Evolutionary conservation across 2,888 invertebrate species (phyloP).

Genomic region (Leucophenga montana): DNA sequence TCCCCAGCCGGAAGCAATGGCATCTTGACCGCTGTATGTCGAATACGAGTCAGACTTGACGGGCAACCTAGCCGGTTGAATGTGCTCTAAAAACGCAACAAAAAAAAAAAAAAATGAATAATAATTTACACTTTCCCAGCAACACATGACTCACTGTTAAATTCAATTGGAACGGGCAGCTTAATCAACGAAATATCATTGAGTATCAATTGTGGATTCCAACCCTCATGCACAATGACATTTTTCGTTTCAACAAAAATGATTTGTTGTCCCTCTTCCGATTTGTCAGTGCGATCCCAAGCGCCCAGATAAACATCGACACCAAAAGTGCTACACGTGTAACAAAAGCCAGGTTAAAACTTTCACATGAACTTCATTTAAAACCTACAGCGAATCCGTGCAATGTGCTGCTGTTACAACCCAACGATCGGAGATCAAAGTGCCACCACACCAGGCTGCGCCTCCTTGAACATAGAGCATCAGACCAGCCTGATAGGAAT

Average conservation of each 20-base stretch:
- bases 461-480: constrained; percentile 45
- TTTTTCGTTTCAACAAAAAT: constrained; percentile 49
- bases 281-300: constrained; percentile 53
- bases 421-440: constrained; percentile 63
- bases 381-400: constrained; percentile 50
- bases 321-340: constrained; percentile 45
- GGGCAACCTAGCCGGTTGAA: constrained; percentile 61
- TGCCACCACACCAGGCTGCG: constrained; percentile 68
- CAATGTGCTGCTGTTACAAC: constrained; percentile 71
- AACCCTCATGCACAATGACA: constrained; percentile 70
- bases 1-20: constrained; percentile 69
- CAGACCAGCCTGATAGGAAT: constrained; percentile 67
- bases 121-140: neutral
- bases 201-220: constrained; percentile 58
- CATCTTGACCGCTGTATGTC: constrained; percentile 53
- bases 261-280: constrained; percentile 57
- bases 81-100: constrained; percentile 42
- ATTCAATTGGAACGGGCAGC: constrained; percentile 66
- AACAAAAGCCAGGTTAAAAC: neutral
- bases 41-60: constrained; percentile 38
- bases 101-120: neutral
- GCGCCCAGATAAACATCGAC: constrained; percentile 66
- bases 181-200: constrained; percentile 74
- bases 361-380: neutral
- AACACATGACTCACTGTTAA: constrained; percentile 64